These are phyloP conservation scores for Copidosoma floridanum DNA, from an alignment of 1,140 invertebrate genomes.

Conservation along the genomic window DNA sequence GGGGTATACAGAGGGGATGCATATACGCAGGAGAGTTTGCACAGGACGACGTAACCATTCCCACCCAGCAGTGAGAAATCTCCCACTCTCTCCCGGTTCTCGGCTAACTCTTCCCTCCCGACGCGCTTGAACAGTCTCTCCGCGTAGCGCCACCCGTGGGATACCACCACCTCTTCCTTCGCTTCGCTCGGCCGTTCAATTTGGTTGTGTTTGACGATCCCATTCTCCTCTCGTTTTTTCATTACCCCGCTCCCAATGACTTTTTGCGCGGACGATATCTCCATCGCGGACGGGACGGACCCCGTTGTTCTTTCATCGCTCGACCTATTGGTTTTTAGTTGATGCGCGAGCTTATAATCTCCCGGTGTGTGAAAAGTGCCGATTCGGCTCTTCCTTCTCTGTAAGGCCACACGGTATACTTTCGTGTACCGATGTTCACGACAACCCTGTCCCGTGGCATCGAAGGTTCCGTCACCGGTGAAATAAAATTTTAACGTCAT, in stretches of 20 bases:
- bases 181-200: not conserved
- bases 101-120: not conserved
- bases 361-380: too few species aligned
- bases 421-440: not conserved
- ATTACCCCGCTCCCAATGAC: too few species aligned
- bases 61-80: not conserved
- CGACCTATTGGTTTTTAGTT: too few species aligned
- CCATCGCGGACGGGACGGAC: too few species aligned
- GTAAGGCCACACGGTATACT: not conserved
- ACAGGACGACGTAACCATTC: not conserved
- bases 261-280: too few species aligned
- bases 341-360: too few species aligned
- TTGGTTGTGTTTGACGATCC: not conserved
- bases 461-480: not conserved
- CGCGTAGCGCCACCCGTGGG: too few species aligned
- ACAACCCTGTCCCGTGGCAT: not conserved
- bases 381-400: too few species aligned
- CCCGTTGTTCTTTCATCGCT: too few species aligned
- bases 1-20: not conserved
- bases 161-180: too few species aligned
- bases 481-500: too few species aligned
- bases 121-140: constrained; percentile 2
- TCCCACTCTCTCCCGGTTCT: not conserved
- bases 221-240: too few species aligned
- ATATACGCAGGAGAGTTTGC: not conserved